Evolutionary conservation across 2,888 invertebrate genomes (phyloP), one percentile per base, ranked within the genome.

Genomic region (Argyra leucocephala): DNA sequence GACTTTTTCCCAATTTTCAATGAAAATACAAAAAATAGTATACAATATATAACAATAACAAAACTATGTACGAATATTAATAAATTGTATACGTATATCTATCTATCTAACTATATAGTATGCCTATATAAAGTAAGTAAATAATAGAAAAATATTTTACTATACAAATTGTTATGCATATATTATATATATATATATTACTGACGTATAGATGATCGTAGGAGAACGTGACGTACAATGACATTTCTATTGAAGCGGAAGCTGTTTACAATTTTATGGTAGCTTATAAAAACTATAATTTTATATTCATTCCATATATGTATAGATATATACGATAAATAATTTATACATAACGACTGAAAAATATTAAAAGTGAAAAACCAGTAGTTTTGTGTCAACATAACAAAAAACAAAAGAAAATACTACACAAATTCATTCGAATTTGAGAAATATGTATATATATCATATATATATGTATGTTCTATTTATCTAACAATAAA

Each of bases 1-100:
- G 61, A 61, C 61, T 61, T 61, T 61, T 61, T 21, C 21, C 61
- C 31, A 21, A 26, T 61, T 61, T 61, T 21, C 21, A 24, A 61
- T 48, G 48, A 48, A 48, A 48, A 48, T 48, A 48, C 18, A 48
- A 48, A 48, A 48, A 48, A 9, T 12, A 48, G 5, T 18, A 48
- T 12, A 48, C 5, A 18, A 3, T 31, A 31, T 31, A 31, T 31
- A 31, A 5, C 31, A 31, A 31, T 31, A 18, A 18, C 31, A 48
- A 48, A 48, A 18, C 12, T 15, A 48, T 18, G 21, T 10, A 61
- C 26, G n/a, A 31, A 31, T 10, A 61, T 18, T 10, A 21, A 10
- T 22, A 5, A 7, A 58, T 58, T 58, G 10, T 58, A 58, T 58
- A 22, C 22, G 5, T 22, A 58, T 58, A 58, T 58, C 22, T 58